Base-by-base conservation (phyloP, 1,140 invertebrate genomes). In the Anastrepha obliqua region DNA sequence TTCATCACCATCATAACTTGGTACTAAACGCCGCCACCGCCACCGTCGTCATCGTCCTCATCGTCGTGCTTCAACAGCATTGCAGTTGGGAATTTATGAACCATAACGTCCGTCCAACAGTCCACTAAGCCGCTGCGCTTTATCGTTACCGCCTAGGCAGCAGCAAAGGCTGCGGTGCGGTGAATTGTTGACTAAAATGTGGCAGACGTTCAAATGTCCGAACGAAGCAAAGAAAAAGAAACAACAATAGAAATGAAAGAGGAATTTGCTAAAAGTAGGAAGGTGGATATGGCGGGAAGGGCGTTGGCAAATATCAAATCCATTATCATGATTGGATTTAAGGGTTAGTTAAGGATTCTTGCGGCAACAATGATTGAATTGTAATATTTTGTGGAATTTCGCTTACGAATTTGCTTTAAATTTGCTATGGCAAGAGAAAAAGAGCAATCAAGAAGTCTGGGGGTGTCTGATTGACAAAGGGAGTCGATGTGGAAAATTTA, bases 11-110 rank as follows among this genome's bases (percentile, higher is more conserved):
- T 8, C 47, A 44, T 9, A 29, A 29, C 29, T 29, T 29, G 29
- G 29, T 0, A n/a, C 3, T 29, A n/a, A 85, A 55, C 7, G 65
- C 65, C 78, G 39, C 47, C 65, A 15, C 0, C 44, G 47, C 44
- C 39, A 47, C 29, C 20, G 59, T 44, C 39, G 8, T 15, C 55
- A 15, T 86, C 58, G n/a, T 47, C 59, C 15, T 9, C 6, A 39
- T 17, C 62, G 47, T 67, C 42, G 60, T 87, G 62, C 86, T 87
- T 67, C 62, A 87, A 13, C 64, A 47, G 60, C 42, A 86, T 88
- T 90, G 90, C 90, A 91, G 74, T 81, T 42, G 74, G 47, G 17
- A 89, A 89, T 92, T 90, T 90, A 91, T 91, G 90, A 91, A 90
- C 90, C 91, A 92, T 89, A 92, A 89, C 90, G 74, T 81, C 51